Percentiles rank a stretch among this genome's conserved stretches.
Conservation (phyloP, 2,797 vertebrate genomes). For the Tragelaphus eurycerus region DNA sequence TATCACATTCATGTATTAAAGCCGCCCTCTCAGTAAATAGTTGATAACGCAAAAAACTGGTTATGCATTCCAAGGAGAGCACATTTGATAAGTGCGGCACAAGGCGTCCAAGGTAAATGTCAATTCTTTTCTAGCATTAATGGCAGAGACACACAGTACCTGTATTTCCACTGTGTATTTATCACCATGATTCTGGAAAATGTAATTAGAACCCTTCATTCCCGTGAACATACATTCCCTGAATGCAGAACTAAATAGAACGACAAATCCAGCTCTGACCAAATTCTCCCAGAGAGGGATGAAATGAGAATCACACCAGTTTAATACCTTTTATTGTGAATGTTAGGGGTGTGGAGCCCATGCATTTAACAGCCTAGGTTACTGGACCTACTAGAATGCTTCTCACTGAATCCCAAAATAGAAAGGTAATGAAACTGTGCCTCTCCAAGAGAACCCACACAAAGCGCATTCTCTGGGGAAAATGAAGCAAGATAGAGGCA, state of each 20-base stretch:
- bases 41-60: conserved; percentile 28
- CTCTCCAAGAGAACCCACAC: conserved; percentile 46
- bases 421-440: conserved; percentile 7
- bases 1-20: conserved; percentile 13
- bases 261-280: conserved; percentile 34
- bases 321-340: conserved; percentile 22
- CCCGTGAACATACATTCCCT: not conserved
- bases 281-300: conserved; percentile 23
- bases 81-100: not conserved
- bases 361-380: not conserved
- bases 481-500: conserved; percentile 36
- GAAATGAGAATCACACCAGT: not conserved
- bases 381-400: not conserved
- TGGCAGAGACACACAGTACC: not conserved
- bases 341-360: not conserved
- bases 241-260: conserved; percentile 21
- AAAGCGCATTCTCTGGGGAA: conserved; percentile 31
- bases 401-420: not conserved
- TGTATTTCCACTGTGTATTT: conserved; percentile 39
- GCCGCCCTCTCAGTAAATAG: not conserved
- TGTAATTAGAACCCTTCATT: conserved; percentile 31
- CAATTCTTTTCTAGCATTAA: conserved; percentile 51
- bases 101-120: not conserved
- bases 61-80: conserved; percentile 24
- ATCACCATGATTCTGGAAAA: conserved; percentile 29